Evolutionary conservation across 2,113 vertebrate genomes (phyloP).

Genomic region (Python bivittatus): DNA sequence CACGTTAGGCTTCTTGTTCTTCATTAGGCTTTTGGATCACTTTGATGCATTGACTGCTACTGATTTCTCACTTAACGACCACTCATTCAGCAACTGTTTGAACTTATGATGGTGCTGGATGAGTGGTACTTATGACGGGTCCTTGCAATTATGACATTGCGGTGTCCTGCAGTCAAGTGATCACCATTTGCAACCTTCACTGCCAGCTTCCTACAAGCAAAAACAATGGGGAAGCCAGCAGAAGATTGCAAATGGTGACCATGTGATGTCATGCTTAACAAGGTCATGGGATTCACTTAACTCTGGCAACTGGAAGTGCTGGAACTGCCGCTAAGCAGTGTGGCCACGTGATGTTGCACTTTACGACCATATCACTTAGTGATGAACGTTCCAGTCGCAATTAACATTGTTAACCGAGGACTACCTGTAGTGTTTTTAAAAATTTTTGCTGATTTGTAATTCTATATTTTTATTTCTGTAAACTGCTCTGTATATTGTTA

Average conservation of each 20-base stretch:
- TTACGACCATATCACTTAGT: not conserved
- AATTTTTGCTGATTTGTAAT: not conserved
- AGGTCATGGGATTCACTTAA: not conserved
- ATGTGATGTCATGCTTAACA: not conserved
- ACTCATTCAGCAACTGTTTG: not conserved
- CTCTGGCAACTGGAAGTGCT: not conserved
- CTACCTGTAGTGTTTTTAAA: not conserved
- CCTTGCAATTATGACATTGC: not conserved
- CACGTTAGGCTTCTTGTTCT: no score
- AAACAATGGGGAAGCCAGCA: not conserved
- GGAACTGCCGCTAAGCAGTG: not conserved
- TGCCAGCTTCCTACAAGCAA: not conserved
- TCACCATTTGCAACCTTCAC: not conserved
- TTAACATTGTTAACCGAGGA: not conserved
- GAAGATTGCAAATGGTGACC: not conserved
- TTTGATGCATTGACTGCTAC: not conserved
- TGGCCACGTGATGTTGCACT: not conserved
- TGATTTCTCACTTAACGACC: not conserved
- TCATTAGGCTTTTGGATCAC: not conserved
- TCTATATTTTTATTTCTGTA: not conserved
- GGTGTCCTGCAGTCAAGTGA: not conserved
- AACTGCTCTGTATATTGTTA: not conserved
- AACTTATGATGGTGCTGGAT: not conserved
- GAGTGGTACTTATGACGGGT: not conserved
- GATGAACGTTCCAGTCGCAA: not conserved